These are phyloP conservation scores for Drosophila acutilabella DNA, from an alignment of 2,888 invertebrate species.

Conservation along the genomic window DNA sequence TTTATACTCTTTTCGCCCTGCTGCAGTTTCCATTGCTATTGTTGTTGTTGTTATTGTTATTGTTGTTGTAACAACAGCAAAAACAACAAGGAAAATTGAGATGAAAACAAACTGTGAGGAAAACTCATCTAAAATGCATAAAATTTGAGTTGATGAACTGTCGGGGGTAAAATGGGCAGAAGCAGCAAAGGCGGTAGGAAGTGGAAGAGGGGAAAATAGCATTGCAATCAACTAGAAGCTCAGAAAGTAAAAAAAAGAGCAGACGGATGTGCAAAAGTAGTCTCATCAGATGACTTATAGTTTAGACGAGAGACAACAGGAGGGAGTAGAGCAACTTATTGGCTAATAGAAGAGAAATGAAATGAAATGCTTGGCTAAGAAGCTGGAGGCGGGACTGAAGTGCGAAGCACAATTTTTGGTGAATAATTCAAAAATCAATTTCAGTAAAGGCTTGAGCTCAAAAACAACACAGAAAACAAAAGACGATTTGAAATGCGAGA, in stretches of 20 bases:
- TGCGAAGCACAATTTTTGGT: conserved; percentile 43
- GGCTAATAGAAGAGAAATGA: conserved; percentile 47
- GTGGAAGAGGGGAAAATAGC: background rate
- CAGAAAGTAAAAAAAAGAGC: conserved; percentile 20
- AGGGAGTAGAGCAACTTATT: conserved; percentile 45
- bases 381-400: conserved; percentile 21
- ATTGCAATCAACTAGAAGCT: conserved; percentile 70
- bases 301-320: conserved; percentile 7
- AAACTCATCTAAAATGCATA: conserved; percentile 83
- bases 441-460: conserved; percentile 38
- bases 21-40: conserved; percentile 3
- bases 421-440: conserved; percentile 80
- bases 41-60: conserved; percentile 26
- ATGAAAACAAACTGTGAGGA: conserved; percentile 76
- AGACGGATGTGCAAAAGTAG: conserved; percentile 22
- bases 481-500: conserved; percentile 28
- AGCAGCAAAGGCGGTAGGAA: conserved; percentile 9
- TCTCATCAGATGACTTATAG: conserved; percentile 63
- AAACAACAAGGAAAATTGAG: conserved; percentile 41
- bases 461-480: conserved; percentile 15
- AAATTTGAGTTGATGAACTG: conserved; percentile 83
- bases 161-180: conserved; percentile 19
- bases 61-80: conserved; percentile 35
- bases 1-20: conserved; percentile 32
- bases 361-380: background rate